Base-by-base conservation (phyloP, 2,797 vertebrate genomes). In the Danio albolineatus region DNA sequence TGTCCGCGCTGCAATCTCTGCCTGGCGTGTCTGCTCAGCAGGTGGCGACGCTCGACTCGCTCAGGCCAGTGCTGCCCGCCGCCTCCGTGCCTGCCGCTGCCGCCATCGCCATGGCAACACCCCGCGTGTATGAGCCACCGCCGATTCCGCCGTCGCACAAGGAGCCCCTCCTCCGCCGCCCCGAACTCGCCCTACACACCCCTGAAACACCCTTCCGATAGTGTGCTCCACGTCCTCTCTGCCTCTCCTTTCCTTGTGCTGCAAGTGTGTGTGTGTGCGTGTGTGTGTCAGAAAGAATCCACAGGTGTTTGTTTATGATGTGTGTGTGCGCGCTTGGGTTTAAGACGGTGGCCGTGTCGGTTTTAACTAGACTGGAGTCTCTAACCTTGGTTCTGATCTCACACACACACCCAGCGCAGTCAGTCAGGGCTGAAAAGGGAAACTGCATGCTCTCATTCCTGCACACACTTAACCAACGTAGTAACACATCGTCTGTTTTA, bases 201-300 rank as follows among this genome's bases (percentile, higher is more conserved):
- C 92, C 94, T 90, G 94, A 94, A 91, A 92, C 94, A 89, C 94
- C 94, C 89, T 94, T 94, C 90, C 94, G 94, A 94, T 94, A 94
- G 91, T 91, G 79, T 69, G 84, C 85, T 89, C 88, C 91, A 89
- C 78, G 78, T 89, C 85, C 66, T 79, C 61, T 65, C 57, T 48
- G 21, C 67, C 81, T 73, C 76, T 71, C 62, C 60, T 61, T 83
- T 85, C 85, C 82, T 86, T 73, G 77, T 82, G 90, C 88, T 77
- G 28, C 28, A 28, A 28, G 28, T 28, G 28, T 28, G n/a, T n/a
- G 28, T 28, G 57, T 65, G 46, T 73, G 57, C 65, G 46, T 73
- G 73, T 81, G 79, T 72, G 49, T 77, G 62, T 79, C 13, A 39
- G 77, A 78, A 73, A 38, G 48, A 74, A 73, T 51, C 85, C 73